Percentiles rank a stretch among this genome's conserved stretches.
phyloP scores from a whole-genome alignment of 1,140 invertebrate species.

The Calosoma granatense region DNA sequence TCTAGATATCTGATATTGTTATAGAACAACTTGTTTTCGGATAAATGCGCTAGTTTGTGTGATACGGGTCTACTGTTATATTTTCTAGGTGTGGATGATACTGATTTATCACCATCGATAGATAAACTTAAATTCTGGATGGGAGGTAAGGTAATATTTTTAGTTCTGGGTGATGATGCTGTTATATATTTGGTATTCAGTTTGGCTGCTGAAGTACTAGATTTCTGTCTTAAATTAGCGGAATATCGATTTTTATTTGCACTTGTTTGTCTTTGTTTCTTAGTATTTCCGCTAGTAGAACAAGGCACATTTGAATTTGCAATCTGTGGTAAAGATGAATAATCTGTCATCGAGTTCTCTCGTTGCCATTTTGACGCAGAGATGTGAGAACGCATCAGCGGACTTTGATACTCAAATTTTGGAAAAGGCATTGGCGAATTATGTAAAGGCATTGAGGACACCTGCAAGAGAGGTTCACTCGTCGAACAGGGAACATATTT shows the following conservation, averaged over 20 bases:
- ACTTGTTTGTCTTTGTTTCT: neutral
- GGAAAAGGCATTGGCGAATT: neutral
- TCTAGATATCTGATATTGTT: no score
- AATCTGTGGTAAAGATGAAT: neutral
- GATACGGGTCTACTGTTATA: no score
- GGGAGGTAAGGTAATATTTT: neutral
- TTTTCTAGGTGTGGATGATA: neutral
- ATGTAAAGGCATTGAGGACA: neutral
- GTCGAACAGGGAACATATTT: neutral
- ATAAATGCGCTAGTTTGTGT: no score
- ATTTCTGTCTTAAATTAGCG: neutral
- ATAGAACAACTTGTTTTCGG: no score
- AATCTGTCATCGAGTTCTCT: neutral
- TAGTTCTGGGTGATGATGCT: neutral
- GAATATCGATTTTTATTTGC: neutral
- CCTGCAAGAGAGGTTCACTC: neutral
- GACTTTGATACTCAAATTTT: slow-evolving; percentile 2
- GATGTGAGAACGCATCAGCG: neutral
- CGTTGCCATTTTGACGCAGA: slow-evolving; percentile 4
- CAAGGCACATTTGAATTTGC: neutral
- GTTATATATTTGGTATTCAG: neutral
- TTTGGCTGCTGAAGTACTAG: neutral
- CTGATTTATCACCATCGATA: neutral
- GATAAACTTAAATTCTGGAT: neutral
- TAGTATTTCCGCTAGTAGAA: neutral